phyloP scores from a whole-genome alignment of 2,797 vertebrate species.

The Gobionotothen gibberifrons region DNA sequence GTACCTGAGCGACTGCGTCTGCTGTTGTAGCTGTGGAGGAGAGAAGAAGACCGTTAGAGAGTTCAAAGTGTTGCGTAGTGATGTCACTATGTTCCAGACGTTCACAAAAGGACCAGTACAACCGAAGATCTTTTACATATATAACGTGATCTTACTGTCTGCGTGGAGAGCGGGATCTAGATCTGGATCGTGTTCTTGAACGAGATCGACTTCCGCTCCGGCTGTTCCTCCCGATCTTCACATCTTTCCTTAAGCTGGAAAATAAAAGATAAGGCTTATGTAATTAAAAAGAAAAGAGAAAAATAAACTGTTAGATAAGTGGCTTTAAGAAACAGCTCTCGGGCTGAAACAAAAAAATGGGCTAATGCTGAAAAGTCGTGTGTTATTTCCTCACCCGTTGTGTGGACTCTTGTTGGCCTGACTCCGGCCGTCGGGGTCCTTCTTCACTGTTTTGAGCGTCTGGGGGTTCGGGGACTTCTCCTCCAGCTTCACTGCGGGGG shows the following conservation, averaged over 20 bases:
- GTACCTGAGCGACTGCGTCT: conserved; percentile 96
- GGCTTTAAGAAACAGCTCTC: not conserved
- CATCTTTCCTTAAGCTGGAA: conserved; percentile 92
- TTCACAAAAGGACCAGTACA: not conserved
- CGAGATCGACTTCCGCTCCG: conserved; percentile 90
- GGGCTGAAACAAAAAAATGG: not conserved
- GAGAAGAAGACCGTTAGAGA: not conserved
- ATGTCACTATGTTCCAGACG: too few species aligned
- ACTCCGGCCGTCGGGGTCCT: conserved; percentile 91
- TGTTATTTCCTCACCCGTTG: conserved; percentile 89
- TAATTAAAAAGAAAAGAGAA: not conserved
- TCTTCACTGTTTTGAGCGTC: conserved; percentile 90
- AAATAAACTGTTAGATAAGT: not conserved
- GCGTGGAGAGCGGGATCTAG: conserved; percentile 91
- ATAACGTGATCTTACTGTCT: conserved; percentile 89
- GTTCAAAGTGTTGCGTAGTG: too few species aligned
- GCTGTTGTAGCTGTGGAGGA: conserved; percentile 90
- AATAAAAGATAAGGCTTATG: not conserved
- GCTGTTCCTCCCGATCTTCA: conserved; percentile 93
- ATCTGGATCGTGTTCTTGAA: conserved; percentile 92
- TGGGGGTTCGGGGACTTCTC: conserved; percentile 91
- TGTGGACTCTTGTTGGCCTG: conserved; percentile 95
- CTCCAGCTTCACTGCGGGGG: conserved; percentile 92
- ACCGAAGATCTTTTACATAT: too few species aligned
- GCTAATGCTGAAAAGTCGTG: too few species aligned